Evolutionary conservation across 2,113 vertebrate genomes (phyloP).

Genomic region (Sclerurus mexicanus): DNA sequence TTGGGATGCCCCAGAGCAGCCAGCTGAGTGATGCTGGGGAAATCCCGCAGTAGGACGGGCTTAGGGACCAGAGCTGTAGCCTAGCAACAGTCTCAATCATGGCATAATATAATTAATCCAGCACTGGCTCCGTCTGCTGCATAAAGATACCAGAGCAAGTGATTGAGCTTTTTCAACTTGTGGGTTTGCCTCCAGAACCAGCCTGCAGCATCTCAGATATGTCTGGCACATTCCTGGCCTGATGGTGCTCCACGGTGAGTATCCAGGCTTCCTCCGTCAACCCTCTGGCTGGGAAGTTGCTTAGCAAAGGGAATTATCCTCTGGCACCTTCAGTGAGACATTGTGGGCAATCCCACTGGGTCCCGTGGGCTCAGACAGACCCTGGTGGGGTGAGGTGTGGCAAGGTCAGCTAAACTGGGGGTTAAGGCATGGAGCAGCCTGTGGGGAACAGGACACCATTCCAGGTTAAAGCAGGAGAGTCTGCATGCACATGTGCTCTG

Average conservation of each 20-base stretch:
- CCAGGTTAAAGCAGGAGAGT: neutral
- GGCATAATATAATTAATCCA: neutral
- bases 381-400: rapidly evolving
- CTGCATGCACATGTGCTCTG: rapidly evolving
- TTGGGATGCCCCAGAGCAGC: neutral
- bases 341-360: rapidly evolving
- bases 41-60: neutral
- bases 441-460: rapidly evolving
- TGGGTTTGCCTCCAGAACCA: neutral
- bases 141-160: neutral
- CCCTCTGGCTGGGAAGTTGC: neutral
- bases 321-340: neutral
- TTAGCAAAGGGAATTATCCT: neutral
- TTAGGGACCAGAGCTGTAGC: neutral
- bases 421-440: neutral
- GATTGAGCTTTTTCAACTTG: neutral
- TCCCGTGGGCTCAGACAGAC: rapidly evolving
- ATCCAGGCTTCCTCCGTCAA: neutral
- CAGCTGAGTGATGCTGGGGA: neutral
- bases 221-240: neutral
- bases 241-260: rapidly evolving
- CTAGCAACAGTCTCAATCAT: constrained; percentile 30
- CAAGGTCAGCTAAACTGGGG: rapidly evolving
- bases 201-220: neutral
- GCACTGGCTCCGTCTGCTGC: neutral